Evolutionary conservation across 2,797 vertebrate genomes (phyloP), one percentile per base, ranked within the genome.

Genomic region (Oreonectes daqikongensis): DNA sequence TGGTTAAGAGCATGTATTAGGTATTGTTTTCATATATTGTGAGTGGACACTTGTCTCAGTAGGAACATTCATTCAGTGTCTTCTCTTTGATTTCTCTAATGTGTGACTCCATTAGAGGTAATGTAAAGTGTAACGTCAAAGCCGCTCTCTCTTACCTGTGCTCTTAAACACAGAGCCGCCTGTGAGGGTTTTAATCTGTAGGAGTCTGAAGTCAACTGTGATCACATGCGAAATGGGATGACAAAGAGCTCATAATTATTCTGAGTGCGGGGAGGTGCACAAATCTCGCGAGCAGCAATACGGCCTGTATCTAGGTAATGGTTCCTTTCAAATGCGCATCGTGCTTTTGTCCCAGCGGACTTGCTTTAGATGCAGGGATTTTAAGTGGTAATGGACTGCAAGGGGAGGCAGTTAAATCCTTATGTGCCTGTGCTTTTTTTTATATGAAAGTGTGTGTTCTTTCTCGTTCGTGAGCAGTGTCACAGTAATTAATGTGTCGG

Each of bases 151-250:
- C 22, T 79, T 55, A 44, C 71, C 64, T 66, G n/a, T 72, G 50
- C 69, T 67, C 22, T 38, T 67, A 65, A 72, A 57, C 5, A 59
- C 63, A 72, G 44, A 53, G 44, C 48, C 1, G 24, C 20, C 72
- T 74, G 77, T 82, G 63, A 81, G 76, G 55, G 68, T 77, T 77
- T n/a, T 75, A 35, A 68, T 79, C 72, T 53, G 53, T 52, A 6
- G 38, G 50, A 38, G 57, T 76, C 77, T 50, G 46, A 35, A 72
- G 76, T 46, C 71, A 22, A 46, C 77, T 17, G 68, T 75, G 72
- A 72, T 78, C 68, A 72, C 53, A 69, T 74, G 28, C 26, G 65
- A 75, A 77, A 72, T 59, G 28, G 35, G 38, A 20, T 20, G 64
- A 65, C 48, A 38, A 35, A 65, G 72, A 77, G 52, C 20, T 42